Evolutionary conservation across 2,888 invertebrate species (phyloP).

Genomic region (Ormia ochracea): DNA sequence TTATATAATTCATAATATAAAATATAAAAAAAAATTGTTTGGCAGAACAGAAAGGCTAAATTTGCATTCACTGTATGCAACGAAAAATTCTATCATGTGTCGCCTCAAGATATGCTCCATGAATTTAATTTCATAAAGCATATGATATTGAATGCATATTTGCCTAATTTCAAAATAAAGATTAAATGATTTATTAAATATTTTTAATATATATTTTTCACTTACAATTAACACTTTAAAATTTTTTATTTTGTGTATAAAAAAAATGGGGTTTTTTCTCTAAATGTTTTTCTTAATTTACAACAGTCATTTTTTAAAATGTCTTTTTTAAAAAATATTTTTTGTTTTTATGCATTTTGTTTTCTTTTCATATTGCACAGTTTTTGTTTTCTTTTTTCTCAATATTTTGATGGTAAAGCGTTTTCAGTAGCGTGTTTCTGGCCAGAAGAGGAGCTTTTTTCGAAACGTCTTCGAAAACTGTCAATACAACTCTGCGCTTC

Average conservation of each 20-base stretch:
- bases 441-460: too few species aligned
- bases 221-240: not conserved
- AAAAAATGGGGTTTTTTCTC: constrained; percentile 22
- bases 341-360: not conserved
- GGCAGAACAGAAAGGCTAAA: constrained; percentile 19
- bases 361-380: constrained; percentile 60
- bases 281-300: constrained; percentile 42
- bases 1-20: not conserved
- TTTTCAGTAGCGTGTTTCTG: too few species aligned
- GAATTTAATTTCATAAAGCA: too few species aligned
- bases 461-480: too few species aligned
- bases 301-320: constrained; percentile 58
- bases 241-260: not conserved
- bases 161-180: not conserved
- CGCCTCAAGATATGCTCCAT: not conserved
- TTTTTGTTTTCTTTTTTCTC: constrained; percentile 5
- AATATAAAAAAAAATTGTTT: constrained; percentile 21
- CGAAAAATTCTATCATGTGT: not conserved
- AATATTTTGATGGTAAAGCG: too few species aligned
- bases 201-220: too few species aligned
- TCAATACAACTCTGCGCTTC: too few species aligned
- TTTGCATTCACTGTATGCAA: not conserved
- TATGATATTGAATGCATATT: not conserved
- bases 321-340: constrained; percentile 18
- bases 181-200: too few species aligned